phyloP scores from a whole-genome alignment of 1,140 invertebrate species.

The Bombus confusus region DNA sequence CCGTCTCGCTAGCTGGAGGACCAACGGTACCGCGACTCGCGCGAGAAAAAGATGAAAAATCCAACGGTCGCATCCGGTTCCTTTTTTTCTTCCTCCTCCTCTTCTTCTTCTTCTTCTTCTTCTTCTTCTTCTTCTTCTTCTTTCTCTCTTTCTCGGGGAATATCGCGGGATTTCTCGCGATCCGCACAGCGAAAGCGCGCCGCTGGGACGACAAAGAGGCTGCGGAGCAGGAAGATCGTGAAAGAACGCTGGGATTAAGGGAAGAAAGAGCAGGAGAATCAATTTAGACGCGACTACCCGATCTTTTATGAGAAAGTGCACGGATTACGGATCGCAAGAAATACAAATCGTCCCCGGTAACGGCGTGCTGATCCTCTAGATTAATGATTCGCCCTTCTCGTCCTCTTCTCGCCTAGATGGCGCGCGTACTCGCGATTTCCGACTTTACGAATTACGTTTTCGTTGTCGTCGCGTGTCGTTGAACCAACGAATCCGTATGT shows the following conservation, averaged over 20 bases:
- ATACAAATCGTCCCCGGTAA: conserved; percentile 62
- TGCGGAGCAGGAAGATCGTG: neutral
- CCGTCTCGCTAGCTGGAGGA: conserved; percentile 30
- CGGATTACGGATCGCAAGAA: conserved; percentile 58
- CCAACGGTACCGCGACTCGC: neutral
- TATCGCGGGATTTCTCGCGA: conserved; percentile 35
- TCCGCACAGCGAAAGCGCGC: neutral
- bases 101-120: neutral
- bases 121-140: neutral
- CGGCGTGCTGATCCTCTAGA: conserved; percentile 42
- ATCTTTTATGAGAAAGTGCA: conserved; percentile 62
- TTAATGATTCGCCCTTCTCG: conserved; percentile 58
- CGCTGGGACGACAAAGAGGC: neutral
- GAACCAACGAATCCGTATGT: neutral
- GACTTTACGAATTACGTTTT: no score
- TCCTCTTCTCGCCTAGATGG: neutral
- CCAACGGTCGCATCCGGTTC: neutral
- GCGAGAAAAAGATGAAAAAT: neutral
- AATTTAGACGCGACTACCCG: conserved; percentile 50
- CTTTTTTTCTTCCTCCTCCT: neutral
- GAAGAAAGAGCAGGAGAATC: conserved; percentile 23
- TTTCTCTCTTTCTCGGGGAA: neutral
- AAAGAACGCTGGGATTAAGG: conserved; percentile 43
- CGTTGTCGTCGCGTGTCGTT: neutral
- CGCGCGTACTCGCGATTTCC: neutral